These are phyloP conservation scores for Thaleichthys pacificus DNA, from an alignment of 2,797 vertebrate genomes.

Conservation along the genomic window DNA sequence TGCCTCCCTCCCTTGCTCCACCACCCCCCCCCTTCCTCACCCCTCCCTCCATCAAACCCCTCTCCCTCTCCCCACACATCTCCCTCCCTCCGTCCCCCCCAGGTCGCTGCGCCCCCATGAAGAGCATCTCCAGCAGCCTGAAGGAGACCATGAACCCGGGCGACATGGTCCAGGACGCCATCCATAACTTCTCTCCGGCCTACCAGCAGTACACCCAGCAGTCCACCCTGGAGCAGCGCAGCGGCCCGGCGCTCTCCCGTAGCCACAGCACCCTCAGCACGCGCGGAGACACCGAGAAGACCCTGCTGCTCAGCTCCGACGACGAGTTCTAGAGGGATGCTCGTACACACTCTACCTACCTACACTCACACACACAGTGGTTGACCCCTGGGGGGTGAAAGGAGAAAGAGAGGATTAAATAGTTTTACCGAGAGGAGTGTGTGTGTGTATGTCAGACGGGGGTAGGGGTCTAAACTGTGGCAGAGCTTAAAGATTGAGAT, in stretches of 20 bases:
- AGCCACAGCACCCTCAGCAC: constrained; percentile 86
- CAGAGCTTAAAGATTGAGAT: neutral
- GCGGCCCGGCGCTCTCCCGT: constrained; percentile 81
- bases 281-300: constrained; percentile 91
- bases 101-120: constrained; percentile 98
- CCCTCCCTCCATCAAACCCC: neutral
- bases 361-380: neutral
- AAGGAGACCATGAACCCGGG: constrained; percentile 99
- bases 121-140: constrained; percentile 99
- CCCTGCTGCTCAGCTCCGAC: constrained; percentile 93
- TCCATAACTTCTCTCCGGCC: constrained; percentile 98
- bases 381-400: neutral
- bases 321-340: constrained; percentile 88
- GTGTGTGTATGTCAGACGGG: neutral
- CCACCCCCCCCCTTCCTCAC: neutral
- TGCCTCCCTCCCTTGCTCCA: neutral
- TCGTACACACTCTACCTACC: neutral
- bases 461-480: neutral
- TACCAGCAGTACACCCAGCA: constrained; percentile 99
- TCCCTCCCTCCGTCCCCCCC: constrained; percentile 11
- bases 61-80: neutral
- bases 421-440: too few relatives aligned
- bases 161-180: constrained; percentile 97
- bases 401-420: neutral
- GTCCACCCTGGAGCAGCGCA: constrained; percentile 86